Conservation (phyloP, 2,797 vertebrate genomes). For the Ctenosaura bakeri region DNA sequence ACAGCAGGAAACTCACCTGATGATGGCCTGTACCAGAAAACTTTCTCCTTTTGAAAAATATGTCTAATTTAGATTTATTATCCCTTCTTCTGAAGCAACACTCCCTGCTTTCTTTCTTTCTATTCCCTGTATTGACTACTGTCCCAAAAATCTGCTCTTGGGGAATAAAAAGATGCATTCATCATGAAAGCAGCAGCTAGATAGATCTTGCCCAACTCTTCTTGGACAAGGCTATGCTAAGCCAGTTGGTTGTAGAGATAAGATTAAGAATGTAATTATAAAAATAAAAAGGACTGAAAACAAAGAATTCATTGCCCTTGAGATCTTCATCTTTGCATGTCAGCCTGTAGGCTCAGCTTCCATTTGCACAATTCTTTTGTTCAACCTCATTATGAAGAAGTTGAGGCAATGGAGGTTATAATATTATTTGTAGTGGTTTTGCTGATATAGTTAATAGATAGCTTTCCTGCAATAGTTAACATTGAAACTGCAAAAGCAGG, state of each 20-base stretch:
- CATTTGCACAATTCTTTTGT: neutral
- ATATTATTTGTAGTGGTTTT: too few relatives aligned
- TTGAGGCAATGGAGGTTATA: too few relatives aligned
- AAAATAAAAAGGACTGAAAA: neutral
- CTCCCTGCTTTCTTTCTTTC: neutral
- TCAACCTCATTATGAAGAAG: neutral
- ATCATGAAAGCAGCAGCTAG: neutral
- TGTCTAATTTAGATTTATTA: neutral
- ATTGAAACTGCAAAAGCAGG: too few relatives aligned
- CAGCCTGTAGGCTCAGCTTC: neutral
- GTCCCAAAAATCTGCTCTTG: neutral
- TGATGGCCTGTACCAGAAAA: neutral
- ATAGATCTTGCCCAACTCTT: neutral
- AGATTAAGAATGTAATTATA: neutral
- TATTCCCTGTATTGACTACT: neutral
- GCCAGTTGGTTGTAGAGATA: neutral
- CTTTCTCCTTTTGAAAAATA: neutral
- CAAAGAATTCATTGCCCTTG: neutral
- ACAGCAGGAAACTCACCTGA: neutral
- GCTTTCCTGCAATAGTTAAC: too few relatives aligned
- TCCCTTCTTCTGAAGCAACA: neutral
- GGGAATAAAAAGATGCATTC: neutral
- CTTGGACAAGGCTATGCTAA: neutral
- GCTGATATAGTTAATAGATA: too few relatives aligned
- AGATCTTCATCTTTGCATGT: neutral